Evolutionary conservation across 2,888 invertebrate species (phyloP), one percentile per base, ranked within the genome.

Genomic region (Mesoligia furuncula): DNA sequence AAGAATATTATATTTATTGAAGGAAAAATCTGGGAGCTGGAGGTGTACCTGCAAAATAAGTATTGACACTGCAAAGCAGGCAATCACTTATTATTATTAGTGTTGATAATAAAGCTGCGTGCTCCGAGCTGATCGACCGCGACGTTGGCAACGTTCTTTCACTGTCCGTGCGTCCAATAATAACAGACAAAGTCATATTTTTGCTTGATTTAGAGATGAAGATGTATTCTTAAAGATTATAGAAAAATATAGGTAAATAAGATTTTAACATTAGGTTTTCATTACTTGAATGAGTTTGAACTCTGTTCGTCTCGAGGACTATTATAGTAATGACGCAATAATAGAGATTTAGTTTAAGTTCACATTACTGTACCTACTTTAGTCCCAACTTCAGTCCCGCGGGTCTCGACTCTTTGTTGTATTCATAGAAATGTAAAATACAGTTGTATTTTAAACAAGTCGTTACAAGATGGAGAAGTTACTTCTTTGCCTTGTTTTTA

Each of bases 371-470:
- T 66, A 45, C 36, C 36, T 51, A 54, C 36, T 80, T 66, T 51
- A 51, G 51, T 42, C 20, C 1, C n/a, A 48, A 31, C 15, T 61
- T 17, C 1, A 31, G 20, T 51, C 75, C 48, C 42, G 27, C 36
- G 8, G 17, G 54, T 8, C 24, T 9, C n/a, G n/a, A 66, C 65
- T 62, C 42, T 36, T 48, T 81, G n/a, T 75, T 69, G 66, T n/a
- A n/a, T n/a, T n/a, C n/a, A n/a, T n/a, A n/a, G n/a, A n/a, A n/a
- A n/a, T n/a, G n/a, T n/a, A n/a, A n/a, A n/a, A n/a, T n/a, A n/a
- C n/a, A n/a, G n/a, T 75, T 69, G 66, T 73, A 42, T 70, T 73
- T 51, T 51, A 36, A 42, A 73, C 39, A 73, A 80, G 45, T 65
- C 59, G 64, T 69, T 73, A 82, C 51, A 61, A 65, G 31, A 39